Evolutionary conservation across 1,140 invertebrate species (phyloP).

Genomic region (Caerostris darwini): DNA sequence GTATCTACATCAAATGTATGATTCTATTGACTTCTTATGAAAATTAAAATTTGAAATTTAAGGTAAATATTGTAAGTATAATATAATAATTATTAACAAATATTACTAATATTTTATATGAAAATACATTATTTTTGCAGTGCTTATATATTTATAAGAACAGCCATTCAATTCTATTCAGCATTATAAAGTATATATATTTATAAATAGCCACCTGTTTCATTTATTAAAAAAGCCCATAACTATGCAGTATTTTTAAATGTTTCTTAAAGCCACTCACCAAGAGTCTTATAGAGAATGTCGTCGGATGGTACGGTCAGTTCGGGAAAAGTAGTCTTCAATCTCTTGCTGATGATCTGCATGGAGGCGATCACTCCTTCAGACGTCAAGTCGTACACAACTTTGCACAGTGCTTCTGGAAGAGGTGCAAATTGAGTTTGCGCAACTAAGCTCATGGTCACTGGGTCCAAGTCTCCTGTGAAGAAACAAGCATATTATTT

Average conservation of each 20-base stretch:
- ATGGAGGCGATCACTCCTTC: slow-evolving; percentile 83
- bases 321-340: slow-evolving; percentile 89
- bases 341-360: slow-evolving; percentile 83
- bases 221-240: too few species aligned
- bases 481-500: neutral
- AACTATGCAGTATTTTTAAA: neutral
- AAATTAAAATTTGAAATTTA: too few species aligned
- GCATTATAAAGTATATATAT: too few species aligned
- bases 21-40: too few species aligned
- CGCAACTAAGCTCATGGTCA: slow-evolving; percentile 91
- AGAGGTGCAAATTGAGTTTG: slow-evolving; percentile 97
- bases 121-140: too few species aligned
- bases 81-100: too few species aligned
- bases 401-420: slow-evolving; percentile 95
- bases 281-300: slow-evolving; percentile 93
- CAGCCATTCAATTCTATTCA: too few species aligned
- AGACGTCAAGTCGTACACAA: slow-evolving; percentile 93
- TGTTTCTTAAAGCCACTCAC: slow-evolving; percentile 82
- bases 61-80: too few species aligned
- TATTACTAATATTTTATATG: too few species aligned
- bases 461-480: slow-evolving; percentile 95
- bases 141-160: too few species aligned
- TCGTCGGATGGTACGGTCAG: slow-evolving; percentile 92
- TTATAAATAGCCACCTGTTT: too few species aligned
- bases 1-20: too few species aligned